phyloP scores from a whole-genome alignment of 2,888 invertebrate genomes.

The Leptopilina drosophilae region DNA sequence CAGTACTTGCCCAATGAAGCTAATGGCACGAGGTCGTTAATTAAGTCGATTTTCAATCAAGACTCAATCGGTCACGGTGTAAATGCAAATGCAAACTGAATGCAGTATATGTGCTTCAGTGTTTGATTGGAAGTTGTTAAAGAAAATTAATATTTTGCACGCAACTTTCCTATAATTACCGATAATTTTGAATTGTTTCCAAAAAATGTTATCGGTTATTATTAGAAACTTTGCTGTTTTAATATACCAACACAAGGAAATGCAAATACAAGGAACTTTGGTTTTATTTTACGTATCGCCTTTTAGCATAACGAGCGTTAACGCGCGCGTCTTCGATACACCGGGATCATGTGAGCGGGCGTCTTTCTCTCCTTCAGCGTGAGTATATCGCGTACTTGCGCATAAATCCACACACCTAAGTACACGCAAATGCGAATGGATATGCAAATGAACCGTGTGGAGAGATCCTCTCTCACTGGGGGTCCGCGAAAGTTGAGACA shows the following conservation, averaged over 20 bases:
- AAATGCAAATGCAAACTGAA: conserved; percentile 69
- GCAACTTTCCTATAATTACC: not conserved
- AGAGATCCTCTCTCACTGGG: conserved; percentile 61
- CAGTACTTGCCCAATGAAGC: conserved; percentile 64
- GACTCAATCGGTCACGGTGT: conserved; percentile 74
- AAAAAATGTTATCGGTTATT: no score
- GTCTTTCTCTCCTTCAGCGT: conserved; percentile 27
- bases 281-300: conserved; percentile 23
- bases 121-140: conserved; percentile 19
- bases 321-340: conserved; percentile 11
- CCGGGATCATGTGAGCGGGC: conserved; percentile 32
- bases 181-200: not conserved
- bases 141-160: conserved; percentile 3
- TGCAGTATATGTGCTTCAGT: conserved; percentile 11
- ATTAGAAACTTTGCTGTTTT: no score
- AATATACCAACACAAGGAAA: no score
- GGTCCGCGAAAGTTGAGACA: conserved; percentile 69
- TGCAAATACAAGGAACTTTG: conserved; percentile 10
- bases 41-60: conserved; percentile 74
- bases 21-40: conserved; percentile 68
- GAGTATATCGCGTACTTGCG: conserved; percentile 41
- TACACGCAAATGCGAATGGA: conserved; percentile 62
- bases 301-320: conserved; percentile 34
- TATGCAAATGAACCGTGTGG: conserved; percentile 67
- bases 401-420: conserved; percentile 52